These are phyloP conservation scores for Pygmarrhopalites habei DNA, from an alignment of 1,140 invertebrate genomes.

Conservation along the genomic window DNA sequence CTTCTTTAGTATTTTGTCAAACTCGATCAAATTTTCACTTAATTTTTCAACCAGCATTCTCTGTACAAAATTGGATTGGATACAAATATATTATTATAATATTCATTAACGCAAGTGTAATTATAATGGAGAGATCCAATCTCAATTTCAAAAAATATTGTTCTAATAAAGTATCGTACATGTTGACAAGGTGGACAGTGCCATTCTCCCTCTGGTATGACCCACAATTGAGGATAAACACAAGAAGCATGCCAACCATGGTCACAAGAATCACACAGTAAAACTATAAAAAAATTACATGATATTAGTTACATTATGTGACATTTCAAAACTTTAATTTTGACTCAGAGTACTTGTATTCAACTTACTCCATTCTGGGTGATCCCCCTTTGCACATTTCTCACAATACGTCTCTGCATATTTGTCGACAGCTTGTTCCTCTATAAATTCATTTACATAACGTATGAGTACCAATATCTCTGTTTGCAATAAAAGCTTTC, in stretches of 20 bases:
- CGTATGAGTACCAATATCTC: too few species aligned
- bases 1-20: slow-evolving; percentile 49
- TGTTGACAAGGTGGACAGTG: slow-evolving; percentile 93
- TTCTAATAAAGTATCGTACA: slow-evolving; percentile 47
- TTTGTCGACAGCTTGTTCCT: slow-evolving; percentile 51
- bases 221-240: slow-evolving; percentile 76
- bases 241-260: slow-evolving; percentile 91
- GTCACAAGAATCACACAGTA: slow-evolving; percentile 90
- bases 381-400: slow-evolving; percentile 78
- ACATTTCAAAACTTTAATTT: too few species aligned
- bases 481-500: too few species aligned
- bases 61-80: slow-evolving; percentile 47
- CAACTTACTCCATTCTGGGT: slow-evolving; percentile 96
- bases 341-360: too few species aligned
- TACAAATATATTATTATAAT: too few species aligned
- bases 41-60: slow-evolving; percentile 63
- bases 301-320: too few species aligned
- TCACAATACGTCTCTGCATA: slow-evolving; percentile 56
- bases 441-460: slow-evolving; percentile 31
- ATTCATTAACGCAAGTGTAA: too few species aligned
- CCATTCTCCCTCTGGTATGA: slow-evolving; percentile 95
- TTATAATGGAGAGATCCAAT: too few species aligned
- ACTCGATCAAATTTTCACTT: slow-evolving; percentile 49
- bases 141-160: too few species aligned
- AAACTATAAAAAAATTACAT: too few species aligned